Evolutionary conservation across 2,797 vertebrate genomes (phyloP).

Genomic region (Hafferia zeledoni): DNA sequence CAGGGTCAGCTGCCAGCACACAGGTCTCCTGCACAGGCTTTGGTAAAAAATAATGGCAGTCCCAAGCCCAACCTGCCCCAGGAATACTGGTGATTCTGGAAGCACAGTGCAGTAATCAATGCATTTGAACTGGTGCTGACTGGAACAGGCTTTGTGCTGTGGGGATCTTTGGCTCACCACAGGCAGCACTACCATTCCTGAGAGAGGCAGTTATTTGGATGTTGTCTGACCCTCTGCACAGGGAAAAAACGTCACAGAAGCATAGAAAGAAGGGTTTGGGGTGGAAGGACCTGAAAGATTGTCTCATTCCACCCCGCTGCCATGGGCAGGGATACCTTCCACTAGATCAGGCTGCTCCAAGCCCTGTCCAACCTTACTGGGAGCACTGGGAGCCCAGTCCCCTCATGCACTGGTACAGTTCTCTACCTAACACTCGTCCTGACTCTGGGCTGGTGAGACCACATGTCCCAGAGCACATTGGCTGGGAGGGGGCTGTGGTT

Average conservation of each 20-base stretch:
- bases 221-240: background rate
- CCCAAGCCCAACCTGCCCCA: background rate
- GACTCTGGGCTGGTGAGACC: too few species aligned
- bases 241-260: background rate
- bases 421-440: background rate
- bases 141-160: background rate
- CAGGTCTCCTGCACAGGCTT: background rate
- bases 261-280: background rate
- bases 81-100: background rate
- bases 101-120: background rate
- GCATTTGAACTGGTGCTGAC: background rate
- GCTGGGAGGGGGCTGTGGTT: background rate
- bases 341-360: background rate
- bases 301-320: background rate
- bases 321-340: background rate
- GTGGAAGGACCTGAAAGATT: background rate
- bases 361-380: background rate
- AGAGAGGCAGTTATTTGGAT: too few species aligned
- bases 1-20: background rate
- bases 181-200: background rate
- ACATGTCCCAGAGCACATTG: rapidly evolving
- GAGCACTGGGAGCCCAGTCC: background rate
- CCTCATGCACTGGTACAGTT: background rate
- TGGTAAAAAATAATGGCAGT: background rate
- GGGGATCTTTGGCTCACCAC: background rate